A percentile compares a stretch with the other conserved stretches of the same genome.
Evolutionary conservation across 92 coral and sea anemone genomes (phyloP).

Genomic region (Pocillopora meandrina): DNA sequence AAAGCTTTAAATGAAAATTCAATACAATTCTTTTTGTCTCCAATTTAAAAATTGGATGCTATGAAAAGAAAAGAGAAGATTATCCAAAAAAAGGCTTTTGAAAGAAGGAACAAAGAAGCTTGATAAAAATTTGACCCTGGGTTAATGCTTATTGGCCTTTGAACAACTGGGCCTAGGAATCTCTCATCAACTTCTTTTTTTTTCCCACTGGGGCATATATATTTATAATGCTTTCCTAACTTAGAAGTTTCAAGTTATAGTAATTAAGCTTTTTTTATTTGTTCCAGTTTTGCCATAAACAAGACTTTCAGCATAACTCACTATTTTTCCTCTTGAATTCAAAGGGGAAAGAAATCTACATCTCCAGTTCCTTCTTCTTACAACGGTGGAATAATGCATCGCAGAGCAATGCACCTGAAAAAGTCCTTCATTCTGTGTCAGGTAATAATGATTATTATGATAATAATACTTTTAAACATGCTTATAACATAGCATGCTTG

Average conservation of each 20-base stretch:
- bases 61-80: too few relatives aligned
- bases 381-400: conserved; percentile 11
- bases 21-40: too few relatives aligned
- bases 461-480: too few relatives aligned
- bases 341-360: conserved; percentile 17
- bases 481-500: too few relatives aligned
- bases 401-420: background rate
- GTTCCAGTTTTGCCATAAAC: background rate
- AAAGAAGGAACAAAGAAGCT: too few relatives aligned
- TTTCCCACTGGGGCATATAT: background rate
- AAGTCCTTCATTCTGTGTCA: conserved; percentile 9
- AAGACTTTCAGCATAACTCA: background rate
- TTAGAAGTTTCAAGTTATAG: conserved; percentile 14
- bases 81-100: too few relatives aligned
- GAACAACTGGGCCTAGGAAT: too few relatives aligned
- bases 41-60: too few relatives aligned
- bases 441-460: background rate
- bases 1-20: too few relatives aligned
- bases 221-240: conserved; percentile 24
- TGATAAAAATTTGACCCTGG: too few relatives aligned
- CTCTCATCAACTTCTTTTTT: too few relatives aligned
- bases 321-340: background rate
- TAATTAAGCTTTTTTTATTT: background rate
- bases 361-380: conserved; percentile 12
- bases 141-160: too few relatives aligned